These are phyloP conservation scores for Phragmatobia fuliginosa DNA, from an alignment of 2,888 invertebrate species.

Conservation along the genomic window DNA sequence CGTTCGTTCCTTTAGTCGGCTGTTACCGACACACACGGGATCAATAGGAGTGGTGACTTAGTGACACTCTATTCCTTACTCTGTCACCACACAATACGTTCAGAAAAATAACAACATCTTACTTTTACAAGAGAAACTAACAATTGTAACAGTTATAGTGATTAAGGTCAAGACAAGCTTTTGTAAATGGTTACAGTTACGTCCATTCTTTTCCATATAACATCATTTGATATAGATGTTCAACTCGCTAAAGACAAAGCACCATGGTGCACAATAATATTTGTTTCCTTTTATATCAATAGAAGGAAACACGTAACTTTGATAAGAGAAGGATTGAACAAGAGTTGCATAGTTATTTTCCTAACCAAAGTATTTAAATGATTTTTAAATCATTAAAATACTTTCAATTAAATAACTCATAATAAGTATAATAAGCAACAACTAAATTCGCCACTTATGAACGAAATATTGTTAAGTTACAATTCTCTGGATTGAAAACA, in stretches of 20 bases:
- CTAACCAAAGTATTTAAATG: too few relatives aligned
- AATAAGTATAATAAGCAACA: too few relatives aligned
- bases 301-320: background rate
- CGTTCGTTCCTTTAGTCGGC: too few relatives aligned
- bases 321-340: background rate
- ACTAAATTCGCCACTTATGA: background rate
- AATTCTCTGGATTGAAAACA: background rate
- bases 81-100: too few relatives aligned
- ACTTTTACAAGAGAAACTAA: background rate
- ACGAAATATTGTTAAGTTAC: background rate
- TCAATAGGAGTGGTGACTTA: too few relatives aligned
- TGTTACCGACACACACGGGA: too few relatives aligned
- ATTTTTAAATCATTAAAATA: too few relatives aligned
- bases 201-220: slow-evolving; percentile 39
- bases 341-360: background rate
- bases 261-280: slow-evolving; percentile 4
- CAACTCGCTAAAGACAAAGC: slow-evolving; percentile 42
- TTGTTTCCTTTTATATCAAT: background rate
- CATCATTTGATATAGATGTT: slow-evolving; percentile 36
- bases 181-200: slow-evolving; percentile 20
- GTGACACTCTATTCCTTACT: too few relatives aligned
- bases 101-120: background rate
- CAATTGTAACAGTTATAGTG: slow-evolving; percentile 6
- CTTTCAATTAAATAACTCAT: too few relatives aligned
- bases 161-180: slow-evolving; percentile 26